These are phyloP conservation scores for Tenualosa thibaudeaui DNA, from an alignment of 2,797 vertebrate species.

Conservation along the genomic window DNA sequence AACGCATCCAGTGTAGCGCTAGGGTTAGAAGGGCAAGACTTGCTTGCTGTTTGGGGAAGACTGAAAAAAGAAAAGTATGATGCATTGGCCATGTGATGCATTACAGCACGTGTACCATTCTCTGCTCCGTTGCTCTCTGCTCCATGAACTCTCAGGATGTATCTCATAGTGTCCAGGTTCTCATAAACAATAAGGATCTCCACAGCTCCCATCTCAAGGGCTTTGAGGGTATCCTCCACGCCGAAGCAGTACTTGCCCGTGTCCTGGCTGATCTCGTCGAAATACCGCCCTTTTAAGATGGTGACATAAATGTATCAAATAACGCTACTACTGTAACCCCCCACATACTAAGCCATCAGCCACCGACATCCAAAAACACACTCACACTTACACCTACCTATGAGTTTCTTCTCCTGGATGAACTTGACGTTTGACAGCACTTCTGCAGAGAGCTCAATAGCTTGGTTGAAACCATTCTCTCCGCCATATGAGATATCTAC, in stretches of 20 bases:
- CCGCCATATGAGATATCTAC: conserved; percentile 99
- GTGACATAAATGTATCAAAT: background rate
- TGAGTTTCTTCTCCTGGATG: conserved; percentile 99
- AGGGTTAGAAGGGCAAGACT: no score
- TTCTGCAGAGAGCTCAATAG: conserved; percentile 97
- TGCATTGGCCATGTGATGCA: background rate
- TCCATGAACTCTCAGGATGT: conserved; percentile 93
- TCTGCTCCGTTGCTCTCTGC: conserved; percentile 82
- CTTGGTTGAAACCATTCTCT: conserved; percentile 99
- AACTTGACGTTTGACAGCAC: conserved; percentile 99
- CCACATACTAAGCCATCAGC: no score
- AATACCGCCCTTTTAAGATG: conserved; percentile 85
- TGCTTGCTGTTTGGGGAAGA: no score
- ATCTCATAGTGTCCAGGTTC: conserved; percentile 99
- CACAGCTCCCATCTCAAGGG: conserved; percentile 98
- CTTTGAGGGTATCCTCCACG: conserved; percentile 97
- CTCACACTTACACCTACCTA: conserved; percentile 73
- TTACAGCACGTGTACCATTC: conserved; percentile 63
- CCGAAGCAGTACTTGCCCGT: conserved; percentile 99
- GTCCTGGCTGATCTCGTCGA: conserved; percentile 99
- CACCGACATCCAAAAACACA: background rate
- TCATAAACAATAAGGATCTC: conserved; percentile 99
- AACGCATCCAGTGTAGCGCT: no score
- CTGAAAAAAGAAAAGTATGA: no score
- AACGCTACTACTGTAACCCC: background rate